Conservation (phyloP, 1,140 invertebrate species). For the Brachionus paranguensis region DNA sequence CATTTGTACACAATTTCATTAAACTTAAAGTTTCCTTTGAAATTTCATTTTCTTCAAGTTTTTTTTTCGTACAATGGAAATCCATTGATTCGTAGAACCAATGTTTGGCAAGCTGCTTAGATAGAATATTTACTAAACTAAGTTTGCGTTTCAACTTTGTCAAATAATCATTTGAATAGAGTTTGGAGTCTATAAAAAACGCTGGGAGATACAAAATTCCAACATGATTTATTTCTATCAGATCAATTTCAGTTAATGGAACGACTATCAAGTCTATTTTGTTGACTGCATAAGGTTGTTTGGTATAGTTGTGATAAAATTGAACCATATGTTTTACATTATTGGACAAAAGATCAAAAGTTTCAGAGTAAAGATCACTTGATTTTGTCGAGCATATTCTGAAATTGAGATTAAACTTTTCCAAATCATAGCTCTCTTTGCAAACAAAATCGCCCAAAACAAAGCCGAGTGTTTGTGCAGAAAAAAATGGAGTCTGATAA, state of each 20-base stretch:
- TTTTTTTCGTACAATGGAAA: not conserved
- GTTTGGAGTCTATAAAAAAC: not conserved
- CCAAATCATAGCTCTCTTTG: constrained; percentile 6
- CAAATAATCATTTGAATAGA: constrained; percentile 11
- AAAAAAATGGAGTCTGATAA: not conserved
- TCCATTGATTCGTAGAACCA: constrained; percentile 21
- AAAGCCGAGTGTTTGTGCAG: not conserved
- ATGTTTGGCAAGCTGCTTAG: constrained; percentile 29
- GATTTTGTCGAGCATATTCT: constrained; percentile 17
- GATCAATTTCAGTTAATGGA: not conserved
- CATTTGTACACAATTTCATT: constrained; percentile 5
- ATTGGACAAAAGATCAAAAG: not conserved
- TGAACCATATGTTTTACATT: not conserved
- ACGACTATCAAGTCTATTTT: constrained; percentile 18
- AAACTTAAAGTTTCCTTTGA: not conserved
- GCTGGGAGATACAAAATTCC: constrained; percentile 30
- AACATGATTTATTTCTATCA: not conserved
- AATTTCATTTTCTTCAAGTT: not conserved
- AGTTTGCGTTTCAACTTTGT: not conserved
- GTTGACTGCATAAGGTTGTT: not conserved
- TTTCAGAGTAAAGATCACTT: not conserved
- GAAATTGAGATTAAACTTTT: not conserved
- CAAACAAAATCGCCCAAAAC: constrained; percentile 16
- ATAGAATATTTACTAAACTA: not conserved
- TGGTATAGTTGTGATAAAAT: constrained; percentile 21